These are phyloP conservation scores for Actinernus sp. DNA, from an alignment of 92 coral and sea anemone species.

Conservation along the genomic window DNA sequence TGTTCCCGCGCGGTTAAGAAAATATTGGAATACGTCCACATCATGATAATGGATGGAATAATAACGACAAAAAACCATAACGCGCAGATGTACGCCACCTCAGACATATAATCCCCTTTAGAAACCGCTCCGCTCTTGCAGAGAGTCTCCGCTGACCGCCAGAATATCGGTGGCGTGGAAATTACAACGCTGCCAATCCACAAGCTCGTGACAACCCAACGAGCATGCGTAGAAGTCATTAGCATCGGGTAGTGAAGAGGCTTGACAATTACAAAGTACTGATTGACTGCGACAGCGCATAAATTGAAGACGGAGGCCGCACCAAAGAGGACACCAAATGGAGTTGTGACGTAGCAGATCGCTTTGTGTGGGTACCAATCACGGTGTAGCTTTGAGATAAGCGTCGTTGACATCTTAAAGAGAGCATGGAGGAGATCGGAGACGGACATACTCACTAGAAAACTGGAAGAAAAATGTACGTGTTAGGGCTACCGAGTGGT, in stretches of 20 bases:
- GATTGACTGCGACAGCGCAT: constrained; percentile 94
- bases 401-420: constrained; percentile 89
- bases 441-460: constrained; percentile 83
- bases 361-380: constrained; percentile 94
- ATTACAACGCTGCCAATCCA: constrained; percentile 88
- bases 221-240: constrained; percentile 85
- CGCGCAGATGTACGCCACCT: constrained; percentile 77
- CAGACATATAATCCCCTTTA: constrained; percentile 68
- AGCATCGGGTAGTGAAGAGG: constrained; percentile 82
- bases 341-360: constrained; percentile 91
- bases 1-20: constrained; percentile 79
- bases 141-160: constrained; percentile 87
- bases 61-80: constrained; percentile 91
- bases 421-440: constrained; percentile 89
- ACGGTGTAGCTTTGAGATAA: constrained; percentile 73
- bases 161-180: constrained; percentile 83
- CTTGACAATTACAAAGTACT: constrained; percentile 80
- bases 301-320: constrained; percentile 95
- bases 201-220: constrained; percentile 72
- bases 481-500: too few species aligned
- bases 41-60: constrained; percentile 83
- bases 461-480: constrained; percentile 39
- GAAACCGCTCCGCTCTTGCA: constrained; percentile 94
- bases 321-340: constrained; percentile 94
- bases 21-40: constrained; percentile 80